A percentile compares a stretch with the other conserved stretches of the same genome.
Conservation (phyloP, 2,797 vertebrate genomes). For the Arctocebus calabarensis region DNA sequence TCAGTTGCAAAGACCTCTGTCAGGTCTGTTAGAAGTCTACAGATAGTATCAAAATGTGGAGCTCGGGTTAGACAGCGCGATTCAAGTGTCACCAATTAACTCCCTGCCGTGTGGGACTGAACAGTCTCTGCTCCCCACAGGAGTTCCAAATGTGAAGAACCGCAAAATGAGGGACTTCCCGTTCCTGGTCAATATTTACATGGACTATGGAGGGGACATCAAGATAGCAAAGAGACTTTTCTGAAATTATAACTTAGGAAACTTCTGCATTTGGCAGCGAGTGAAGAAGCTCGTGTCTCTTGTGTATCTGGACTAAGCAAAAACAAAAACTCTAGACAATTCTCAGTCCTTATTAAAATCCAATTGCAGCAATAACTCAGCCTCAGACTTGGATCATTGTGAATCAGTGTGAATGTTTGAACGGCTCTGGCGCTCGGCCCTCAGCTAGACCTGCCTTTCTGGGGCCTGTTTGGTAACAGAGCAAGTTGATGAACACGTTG, state of each 20-base stretch:
- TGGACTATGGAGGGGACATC: accelerated
- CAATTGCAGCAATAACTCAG: background rate
- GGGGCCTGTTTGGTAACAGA: background rate
- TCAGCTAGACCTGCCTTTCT: background rate
- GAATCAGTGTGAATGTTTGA: background rate
- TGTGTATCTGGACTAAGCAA: background rate
- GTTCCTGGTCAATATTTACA: too few relatives aligned
- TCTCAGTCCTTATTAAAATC: background rate
- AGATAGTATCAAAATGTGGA: accelerated
- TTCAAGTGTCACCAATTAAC: background rate
- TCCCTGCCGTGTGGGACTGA: background rate
- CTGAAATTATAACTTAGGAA: background rate
- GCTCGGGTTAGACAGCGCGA: background rate
- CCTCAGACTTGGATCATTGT: background rate
- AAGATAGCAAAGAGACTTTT: background rate
- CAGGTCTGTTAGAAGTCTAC: background rate
- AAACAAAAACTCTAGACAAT: background rate
- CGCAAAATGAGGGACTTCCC: background rate
- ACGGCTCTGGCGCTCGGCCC: background rate
- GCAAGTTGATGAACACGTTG: background rate
- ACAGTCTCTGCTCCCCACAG: background rate
- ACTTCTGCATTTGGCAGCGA: accelerated
- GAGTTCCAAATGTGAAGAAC: too few relatives aligned
- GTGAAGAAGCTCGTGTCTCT: background rate
- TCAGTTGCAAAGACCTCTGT: accelerated